Evolutionary conservation across 2,113 vertebrate genomes (phyloP), one percentile per base, ranked within the genome.

Genomic region (Lagopus leucura): DNA sequence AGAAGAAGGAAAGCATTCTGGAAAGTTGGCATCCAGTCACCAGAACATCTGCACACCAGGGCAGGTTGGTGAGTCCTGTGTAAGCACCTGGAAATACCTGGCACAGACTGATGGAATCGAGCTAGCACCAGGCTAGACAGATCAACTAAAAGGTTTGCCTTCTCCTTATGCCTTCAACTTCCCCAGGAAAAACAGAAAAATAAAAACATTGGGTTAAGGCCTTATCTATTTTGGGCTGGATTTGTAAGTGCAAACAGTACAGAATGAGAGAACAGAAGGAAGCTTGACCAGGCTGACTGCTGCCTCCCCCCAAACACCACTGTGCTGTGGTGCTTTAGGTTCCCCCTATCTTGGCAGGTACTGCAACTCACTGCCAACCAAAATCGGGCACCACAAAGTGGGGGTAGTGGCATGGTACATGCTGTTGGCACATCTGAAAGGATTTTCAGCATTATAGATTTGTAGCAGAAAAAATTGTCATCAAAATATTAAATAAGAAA

Each of bases 151-250:
- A 24, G 48, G 1, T 38, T 55, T 63, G 48, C 1, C 70, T 60
- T 28, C 3, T 5, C 1, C 28, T 21, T 10, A 1, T 2, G 2
- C 32, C 32, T 11, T 11, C 8, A 4, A 4, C n/a, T 43, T 74
- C 54, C 22, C 34, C 12, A 70, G 43, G 42, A 48, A 3, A 32
- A 21, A 3, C 10, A 42, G 15, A 42, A 69, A 50, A 63, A 30
- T 4, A 42, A 32, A 54, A 10, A 2, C 14, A 28, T 11, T 28
- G 43, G 52, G 30, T 10, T 45, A 67, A n/a, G 42, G 81, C 47
- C 63, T 42, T 18, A 32, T 61, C 25, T 52, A 0, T 24, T 42
- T 6, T 32, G n/a, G 61, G 2, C 27, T 45, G 21, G 30, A 25
- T 83, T 90, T 32, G 11, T 21, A 30, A 75, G 17, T 5, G 27